Evolutionary conservation across 2,888 invertebrate species (phyloP), one percentile per base, ranked within the genome.

Genomic region (Epinotia brunnichana): DNA sequence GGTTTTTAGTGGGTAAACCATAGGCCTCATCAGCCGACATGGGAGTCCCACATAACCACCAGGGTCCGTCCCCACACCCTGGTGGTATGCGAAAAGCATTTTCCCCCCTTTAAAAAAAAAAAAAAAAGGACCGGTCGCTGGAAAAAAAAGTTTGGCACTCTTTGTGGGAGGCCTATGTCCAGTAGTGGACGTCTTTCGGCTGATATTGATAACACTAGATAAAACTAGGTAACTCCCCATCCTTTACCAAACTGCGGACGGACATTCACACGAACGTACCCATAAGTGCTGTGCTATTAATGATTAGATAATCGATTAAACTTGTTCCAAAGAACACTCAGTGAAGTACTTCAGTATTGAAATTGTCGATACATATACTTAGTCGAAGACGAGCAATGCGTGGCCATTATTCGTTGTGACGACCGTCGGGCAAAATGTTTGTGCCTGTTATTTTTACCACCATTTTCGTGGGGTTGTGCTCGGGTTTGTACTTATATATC

Each of bases 281-380:
- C 7, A 9, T 35, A 35, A 35, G 11, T 56, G 41, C 39, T 64
- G 11, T 56, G 41, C 39, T 64, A 64, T 64, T 53, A n/a, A 48
- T 29, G 53, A 39, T 54, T 54, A 56, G 54, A 41, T 41, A 21
- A 56, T 56, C 24, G 54, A 66, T 66, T 66, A 66, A 66, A 41
- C 15, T 39, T 15, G 19, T 39, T 66, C 54, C 41, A 41, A 41
- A 53, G 39, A 66, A 54, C 66, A 66, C 56, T 66, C 66, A 39
- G 56, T 41, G 35, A 63, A 17, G 35, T 13, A 35, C 29, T 54
- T 56, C 21, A 15, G 19, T 41, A 3, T 56, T 13, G n/a, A 41
- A 21, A 35, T 21, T 54, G 10, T 9, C 17, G 10, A 11, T 54
- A 41, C 19, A 39, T 53, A 61, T 64, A n/a, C n/a, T n/a, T n/a